A percentile compares a stretch with the other conserved stretches of the same genome.
Evolutionary conservation across 2,888 invertebrate species (phyloP).

Genomic region (Saturnia pavonia): DNA sequence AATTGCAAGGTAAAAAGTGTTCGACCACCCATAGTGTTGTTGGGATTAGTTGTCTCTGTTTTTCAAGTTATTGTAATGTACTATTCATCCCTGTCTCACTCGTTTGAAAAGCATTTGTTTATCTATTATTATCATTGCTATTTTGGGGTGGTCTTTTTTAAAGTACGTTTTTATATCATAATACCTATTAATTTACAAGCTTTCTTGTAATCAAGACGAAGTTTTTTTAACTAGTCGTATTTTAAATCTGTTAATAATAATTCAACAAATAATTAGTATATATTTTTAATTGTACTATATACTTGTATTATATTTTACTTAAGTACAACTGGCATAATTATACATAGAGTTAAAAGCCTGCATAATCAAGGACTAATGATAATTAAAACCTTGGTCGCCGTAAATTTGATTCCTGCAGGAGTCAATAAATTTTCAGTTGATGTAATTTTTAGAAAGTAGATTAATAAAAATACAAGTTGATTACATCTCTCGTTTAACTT

Average conservation of each 20-base stretch:
- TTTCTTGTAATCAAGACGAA: background rate
- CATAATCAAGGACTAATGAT: background rate
- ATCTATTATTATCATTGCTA: conserved; percentile 67
- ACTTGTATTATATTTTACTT: background rate
- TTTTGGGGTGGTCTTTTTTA: conserved; percentile 71
- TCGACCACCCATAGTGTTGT: conserved; percentile 72
- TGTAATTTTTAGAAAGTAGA: background rate
- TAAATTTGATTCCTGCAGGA: background rate
- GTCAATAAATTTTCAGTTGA: background rate
- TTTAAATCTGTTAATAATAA: background rate
- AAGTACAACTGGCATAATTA: background rate
- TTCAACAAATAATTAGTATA: background rate
- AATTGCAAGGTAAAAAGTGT: conserved; percentile 63
- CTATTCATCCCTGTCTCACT: conserved; percentile 38
- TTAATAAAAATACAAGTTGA: background rate
- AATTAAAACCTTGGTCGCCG: background rate
- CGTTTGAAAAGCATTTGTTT: conserved; percentile 59
- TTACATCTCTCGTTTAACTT: background rate
- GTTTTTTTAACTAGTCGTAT: no score
- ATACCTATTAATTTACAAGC: background rate
- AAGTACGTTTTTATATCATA: conserved; percentile 31
- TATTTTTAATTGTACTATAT: background rate
- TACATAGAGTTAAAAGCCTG: background rate
- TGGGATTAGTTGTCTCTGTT: conserved; percentile 42
- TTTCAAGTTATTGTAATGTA: conserved; percentile 24